These are phyloP conservation scores for Lanistes nyassanus DNA, from an alignment of 1,140 invertebrate species.

Conservation along the genomic window DNA sequence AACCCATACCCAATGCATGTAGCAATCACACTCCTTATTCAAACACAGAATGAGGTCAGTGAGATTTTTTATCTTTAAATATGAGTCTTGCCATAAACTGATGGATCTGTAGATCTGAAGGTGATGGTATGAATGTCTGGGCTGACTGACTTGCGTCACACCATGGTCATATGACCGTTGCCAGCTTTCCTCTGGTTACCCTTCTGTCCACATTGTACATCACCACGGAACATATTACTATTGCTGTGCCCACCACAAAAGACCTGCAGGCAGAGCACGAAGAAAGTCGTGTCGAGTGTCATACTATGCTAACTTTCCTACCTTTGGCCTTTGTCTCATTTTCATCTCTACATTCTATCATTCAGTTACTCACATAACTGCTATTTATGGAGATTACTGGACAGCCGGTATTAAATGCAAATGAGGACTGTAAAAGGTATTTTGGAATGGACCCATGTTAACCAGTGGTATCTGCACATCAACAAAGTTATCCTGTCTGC, in stretches of 20 bases:
- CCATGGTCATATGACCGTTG: conserved; percentile 16
- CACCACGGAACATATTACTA: conserved; percentile 20
- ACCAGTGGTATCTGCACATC: not conserved
- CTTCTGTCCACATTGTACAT: conserved; percentile 31
- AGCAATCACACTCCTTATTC: too few species aligned
- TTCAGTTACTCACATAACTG: not conserved
- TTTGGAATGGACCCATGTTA: not conserved
- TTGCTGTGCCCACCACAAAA: conserved; percentile 23
- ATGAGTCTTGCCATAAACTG: too few species aligned
- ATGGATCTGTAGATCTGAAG: too few species aligned
- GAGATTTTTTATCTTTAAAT: too few species aligned
- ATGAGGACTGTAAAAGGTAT: not conserved
- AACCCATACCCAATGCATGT: too few species aligned
- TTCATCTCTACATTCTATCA: not conserved
- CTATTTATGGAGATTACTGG: not conserved
- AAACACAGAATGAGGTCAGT: too few species aligned
- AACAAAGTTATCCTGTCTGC: not conserved
- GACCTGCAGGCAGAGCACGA: conserved; percentile 21
- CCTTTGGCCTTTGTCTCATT: not conserved
- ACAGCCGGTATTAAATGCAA: not conserved
- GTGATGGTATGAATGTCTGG: too few species aligned
- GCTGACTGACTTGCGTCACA: not conserved
- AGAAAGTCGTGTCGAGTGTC: not conserved
- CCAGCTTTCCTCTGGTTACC: not conserved
- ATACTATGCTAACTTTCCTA: not conserved